Base-by-base conservation (phyloP, 2,113 vertebrate species). In the Bombycilla garrulus region DNA sequence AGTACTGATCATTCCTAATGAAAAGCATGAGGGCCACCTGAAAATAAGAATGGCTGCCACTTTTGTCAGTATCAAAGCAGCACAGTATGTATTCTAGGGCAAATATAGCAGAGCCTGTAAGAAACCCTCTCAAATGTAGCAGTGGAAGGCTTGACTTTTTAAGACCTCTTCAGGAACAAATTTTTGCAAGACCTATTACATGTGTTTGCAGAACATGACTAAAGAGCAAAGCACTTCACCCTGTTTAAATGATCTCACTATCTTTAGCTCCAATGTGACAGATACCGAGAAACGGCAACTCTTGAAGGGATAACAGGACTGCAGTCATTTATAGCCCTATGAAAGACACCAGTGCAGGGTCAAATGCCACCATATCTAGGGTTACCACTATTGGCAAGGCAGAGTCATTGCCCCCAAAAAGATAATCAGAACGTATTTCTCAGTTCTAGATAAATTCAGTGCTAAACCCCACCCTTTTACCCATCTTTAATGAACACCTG, bases 121-220 rank as follows among this genome's bases (percentile, higher is more conserved):
- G 78, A 90, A 91, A 87, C 33, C 62, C 2, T 42, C 54, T 88
- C 67, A 94, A 81, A 78, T 6, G 44, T 17, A 84, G 56, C 60
- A 83, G 1, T 1, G 54, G 15, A 90, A 90, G 17, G 76, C 15
- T 74, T 78, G 71, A 50, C 71, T 92, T 86, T 76, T 64, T 48
- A 86, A 88, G 79, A 81, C 56, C 84, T 74, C 51, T 86, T 85
- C 33, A 69, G 73, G 70, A 92, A 69, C 10, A 86, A 51, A 33
- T 82, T 91, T 93, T 92, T 83, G 47, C 64, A 90, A 85, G 85
- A 77, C 36, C 67, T 77, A 70, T 90, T 90, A 73, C 56, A 62
- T 0, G 0, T 26, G 15, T 70, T 83, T 77, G 76, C 80, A 90
- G 86, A 80, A 70, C 33, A 29, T 0, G 0, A 50, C 79, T 86